Evolutionary conservation across 1,140 invertebrate species (phyloP), one percentile per base, ranked within the genome.

Genomic region (Anoplophora glabripennis): DNA sequence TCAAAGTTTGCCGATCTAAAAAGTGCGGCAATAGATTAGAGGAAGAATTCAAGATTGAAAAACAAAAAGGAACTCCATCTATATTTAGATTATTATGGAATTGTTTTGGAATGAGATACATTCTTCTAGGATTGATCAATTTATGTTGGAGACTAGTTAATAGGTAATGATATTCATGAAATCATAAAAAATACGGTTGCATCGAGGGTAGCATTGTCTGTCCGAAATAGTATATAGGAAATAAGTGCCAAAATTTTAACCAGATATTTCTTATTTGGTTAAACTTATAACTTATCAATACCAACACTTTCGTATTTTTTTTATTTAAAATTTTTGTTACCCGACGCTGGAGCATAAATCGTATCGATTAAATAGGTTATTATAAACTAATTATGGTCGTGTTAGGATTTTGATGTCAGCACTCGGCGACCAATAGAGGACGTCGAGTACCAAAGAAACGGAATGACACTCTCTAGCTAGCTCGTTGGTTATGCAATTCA

Each of bases 21-120:
- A 33, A 18, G 8, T 55, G 53, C 17, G 53, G 53, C 8, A 33
- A 55, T 37, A 55, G 35, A 37, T 21, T 55, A n/a, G 53, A 55
- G 34, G 36, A 46, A 9, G 5, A 38, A 55, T 55, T 33, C 41
- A 46, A 53, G 28, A 18, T 10, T 28, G 51, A 53, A 41, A 53
- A 53, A 41, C 14, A 41, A 7, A 53, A 53, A 21, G 51, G 42
- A 15, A 44, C 46, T 33, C 42, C 54, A 7, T 47, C 44, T 7
- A 46, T 47, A 11, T 11, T 33, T 56, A 12, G 44, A 18, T 17
- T 56, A 1, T 11, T 56, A 14, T 56, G 54, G 54, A 46, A 28
- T 17, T 33, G 54, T 14, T 56, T 37, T 38, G 54, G 54, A 5
- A 7, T 12, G 21, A 21, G n/a, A 37, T 56, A 56, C 21, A 8